These are phyloP conservation scores for Porites lutea DNA, from an alignment of 64 coral and sea anemone species.

Conservation along the genomic window DNA sequence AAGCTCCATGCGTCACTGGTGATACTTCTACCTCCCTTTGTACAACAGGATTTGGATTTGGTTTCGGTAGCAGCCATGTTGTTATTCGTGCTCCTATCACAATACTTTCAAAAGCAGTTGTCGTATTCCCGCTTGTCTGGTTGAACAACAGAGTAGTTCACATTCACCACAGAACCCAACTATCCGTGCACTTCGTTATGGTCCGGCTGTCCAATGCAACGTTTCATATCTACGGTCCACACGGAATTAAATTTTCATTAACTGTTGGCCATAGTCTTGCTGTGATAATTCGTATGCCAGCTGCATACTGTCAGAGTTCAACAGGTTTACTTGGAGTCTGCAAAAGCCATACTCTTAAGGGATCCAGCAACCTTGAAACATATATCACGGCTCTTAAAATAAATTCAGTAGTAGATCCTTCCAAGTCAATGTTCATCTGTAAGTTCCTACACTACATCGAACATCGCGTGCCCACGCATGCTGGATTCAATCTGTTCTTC, in stretches of 20 bases:
- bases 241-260: conserved; percentile 62
- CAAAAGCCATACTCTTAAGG: conserved; percentile 26
- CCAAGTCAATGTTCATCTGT: conserved; percentile 70
- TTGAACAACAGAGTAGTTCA: conserved; percentile 67
- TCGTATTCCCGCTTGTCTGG: conserved; percentile 82
- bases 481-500: conserved; percentile 81
- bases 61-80: conserved; percentile 54
- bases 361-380: conserved; percentile 46
- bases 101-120: conserved; percentile 35
- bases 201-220: conserved; percentile 72
- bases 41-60: conserved; percentile 87
- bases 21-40: conserved; percentile 55
- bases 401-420: conserved; percentile 53
- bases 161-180: conserved; percentile 81
- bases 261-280: conserved; percentile 78
- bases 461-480: conserved; percentile 67
- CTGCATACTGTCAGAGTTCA: conserved; percentile 62
- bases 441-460: conserved; percentile 70
- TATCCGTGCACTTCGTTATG: conserved; percentile 74
- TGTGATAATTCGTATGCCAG: conserved; percentile 64
- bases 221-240: conserved; percentile 73
- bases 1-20: conserved; percentile 59
- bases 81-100: conserved; percentile 75
- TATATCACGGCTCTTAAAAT: conserved; percentile 38
- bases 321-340: conserved; percentile 90